phyloP scores from a whole-genome alignment of 1,140 invertebrate genomes.

The Metopolophium dirhodum region DNA sequence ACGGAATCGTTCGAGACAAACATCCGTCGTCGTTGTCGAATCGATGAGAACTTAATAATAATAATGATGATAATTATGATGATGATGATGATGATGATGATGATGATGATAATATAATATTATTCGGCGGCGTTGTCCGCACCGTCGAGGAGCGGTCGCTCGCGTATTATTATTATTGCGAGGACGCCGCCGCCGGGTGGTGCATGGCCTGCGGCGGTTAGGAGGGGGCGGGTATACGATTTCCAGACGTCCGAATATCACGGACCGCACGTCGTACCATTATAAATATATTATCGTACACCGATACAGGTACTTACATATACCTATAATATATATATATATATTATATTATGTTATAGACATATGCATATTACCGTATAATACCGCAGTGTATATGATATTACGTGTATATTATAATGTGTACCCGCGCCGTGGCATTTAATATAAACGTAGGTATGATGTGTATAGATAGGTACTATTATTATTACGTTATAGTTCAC shows the following conservation, averaged over 20 bases:
- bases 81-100: neutral
- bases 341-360: neutral
- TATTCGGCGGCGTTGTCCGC: neutral
- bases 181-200: neutral
- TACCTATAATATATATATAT: neutral
- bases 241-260: neutral
- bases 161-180: neutral
- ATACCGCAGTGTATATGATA: neutral
- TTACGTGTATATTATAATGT: neutral
- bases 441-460: neutral
- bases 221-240: neutral
- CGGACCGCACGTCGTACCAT: neutral
- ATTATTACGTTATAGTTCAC: slow-evolving; percentile 24
- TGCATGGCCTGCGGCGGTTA: neutral
- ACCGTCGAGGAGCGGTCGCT: neutral
- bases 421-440: neutral
- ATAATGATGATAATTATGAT: neutral
- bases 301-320: neutral
- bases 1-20: neutral
- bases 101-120: neutral
- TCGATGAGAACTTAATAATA: neutral
- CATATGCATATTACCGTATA: neutral
- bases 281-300: neutral
- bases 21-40: neutral
- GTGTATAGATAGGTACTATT: neutral